phyloP scores from a whole-genome alignment of 2,797 vertebrate genomes.

The Buphagus erythrorhynchus region DNA sequence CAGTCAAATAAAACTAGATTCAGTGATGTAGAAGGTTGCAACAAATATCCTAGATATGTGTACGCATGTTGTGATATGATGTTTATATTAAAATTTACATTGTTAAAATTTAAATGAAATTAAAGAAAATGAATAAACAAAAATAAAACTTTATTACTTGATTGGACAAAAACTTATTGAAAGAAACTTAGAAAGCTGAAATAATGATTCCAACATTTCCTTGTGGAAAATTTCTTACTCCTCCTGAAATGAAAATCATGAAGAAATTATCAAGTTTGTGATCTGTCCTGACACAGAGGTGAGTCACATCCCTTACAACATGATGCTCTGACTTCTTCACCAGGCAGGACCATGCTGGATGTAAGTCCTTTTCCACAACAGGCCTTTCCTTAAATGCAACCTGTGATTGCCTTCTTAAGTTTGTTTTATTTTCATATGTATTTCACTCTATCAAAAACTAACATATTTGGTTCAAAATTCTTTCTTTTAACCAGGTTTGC shows the following conservation, averaged over 20 bases:
- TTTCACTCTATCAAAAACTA: background rate
- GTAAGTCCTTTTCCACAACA: background rate
- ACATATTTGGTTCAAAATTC: background rate
- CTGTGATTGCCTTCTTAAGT: accelerated
- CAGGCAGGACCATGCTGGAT: background rate
- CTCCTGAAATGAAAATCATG: background rate
- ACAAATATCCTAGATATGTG: background rate
- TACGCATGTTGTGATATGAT: background rate
- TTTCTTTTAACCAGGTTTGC: background rate
- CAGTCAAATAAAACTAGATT: background rate
- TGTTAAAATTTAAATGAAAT: background rate
- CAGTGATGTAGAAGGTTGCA: background rate
- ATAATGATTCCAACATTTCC: background rate
- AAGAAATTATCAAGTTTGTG: background rate
- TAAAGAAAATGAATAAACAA: background rate
- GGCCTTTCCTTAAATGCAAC: background rate
- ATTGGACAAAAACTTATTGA: background rate
- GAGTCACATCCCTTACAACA: accelerated
- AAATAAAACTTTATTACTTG: background rate
- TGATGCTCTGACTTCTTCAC: background rate
- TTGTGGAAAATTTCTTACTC: background rate
- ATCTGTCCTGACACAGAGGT: background rate
- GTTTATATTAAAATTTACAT: background rate
- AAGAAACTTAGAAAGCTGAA: background rate
- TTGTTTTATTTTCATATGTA: background rate